These are phyloP conservation scores for Drosophila cardini DNA, from an alignment of 1,140 invertebrate species.

Conservation along the genomic window DNA sequence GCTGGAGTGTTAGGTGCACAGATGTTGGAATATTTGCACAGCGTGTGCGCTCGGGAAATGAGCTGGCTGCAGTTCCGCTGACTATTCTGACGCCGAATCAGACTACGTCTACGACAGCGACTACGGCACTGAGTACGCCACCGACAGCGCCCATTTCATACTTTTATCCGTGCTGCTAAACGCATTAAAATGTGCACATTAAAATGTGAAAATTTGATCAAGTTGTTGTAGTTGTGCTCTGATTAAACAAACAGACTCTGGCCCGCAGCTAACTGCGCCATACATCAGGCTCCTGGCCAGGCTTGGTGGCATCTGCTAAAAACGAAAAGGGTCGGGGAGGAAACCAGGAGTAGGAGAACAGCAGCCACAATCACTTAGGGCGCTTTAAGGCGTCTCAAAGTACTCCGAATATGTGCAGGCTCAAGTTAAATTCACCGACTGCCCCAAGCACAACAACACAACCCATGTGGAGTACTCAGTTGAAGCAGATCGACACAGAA, in stretches of 20 bases:
- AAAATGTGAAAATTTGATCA: conserved; percentile 52
- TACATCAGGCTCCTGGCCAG: conserved; percentile 24
- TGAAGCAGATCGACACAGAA: background rate
- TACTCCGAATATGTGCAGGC: conserved; percentile 27
- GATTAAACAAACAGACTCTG: conserved; percentile 40
- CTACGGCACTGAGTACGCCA: background rate
- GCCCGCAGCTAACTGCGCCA: background rate
- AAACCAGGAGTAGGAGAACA: background rate
- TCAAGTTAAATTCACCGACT: conserved; percentile 5
- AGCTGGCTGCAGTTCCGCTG: conserved; percentile 55
- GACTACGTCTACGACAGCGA: background rate
- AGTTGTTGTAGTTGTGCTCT: conserved; percentile 42
- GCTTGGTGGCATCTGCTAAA: background rate
- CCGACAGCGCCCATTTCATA: background rate
- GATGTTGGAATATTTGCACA: conserved; percentile 47
- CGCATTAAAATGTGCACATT: conserved; percentile 44
- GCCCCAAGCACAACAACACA: too few relatives aligned
- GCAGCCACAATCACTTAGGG: conserved; percentile 42
- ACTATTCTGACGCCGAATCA: conserved; percentile 3
- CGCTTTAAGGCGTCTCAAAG: conserved; percentile 22
- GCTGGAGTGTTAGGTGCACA: background rate
- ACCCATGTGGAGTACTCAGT: background rate
- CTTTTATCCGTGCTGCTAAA: conserved; percentile 24
- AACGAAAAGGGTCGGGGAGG: background rate
- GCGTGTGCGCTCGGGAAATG: conserved; percentile 56